Evolutionary conservation across 1,140 invertebrate species (phyloP), one percentile per base, ranked within the genome.

Genomic region (Drosophila takahashii): DNA sequence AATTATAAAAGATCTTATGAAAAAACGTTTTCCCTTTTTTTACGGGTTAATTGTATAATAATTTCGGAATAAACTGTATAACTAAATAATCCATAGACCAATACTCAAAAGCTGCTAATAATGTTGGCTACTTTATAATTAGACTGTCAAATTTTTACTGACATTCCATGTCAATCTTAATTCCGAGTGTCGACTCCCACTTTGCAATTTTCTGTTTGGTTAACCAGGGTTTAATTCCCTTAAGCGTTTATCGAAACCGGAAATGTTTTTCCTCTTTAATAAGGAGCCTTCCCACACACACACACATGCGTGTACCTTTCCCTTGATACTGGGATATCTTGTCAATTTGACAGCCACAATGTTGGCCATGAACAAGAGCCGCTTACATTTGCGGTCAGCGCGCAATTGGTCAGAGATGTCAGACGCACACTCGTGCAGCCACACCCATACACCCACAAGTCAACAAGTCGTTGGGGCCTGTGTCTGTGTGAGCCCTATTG

Each of bases 351-450:
- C 48, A 58, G 65, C 66, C 64, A 54, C 60, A 54, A 27, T 54
- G 48, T 62, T 69, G 69, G 47, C 75, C 78, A 47, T 53, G 54
- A 59, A 54, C 51, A 47, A 50, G 54, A 56, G 48, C 51, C 62
- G 78, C 73, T 67, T 70, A 83, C 58, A 79, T 81, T 86, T 87
- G 81, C 53, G 81, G 81, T 71, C 32, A 62, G 74, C 51, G 48
- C 45, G 42, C 73, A 74, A 81, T 67, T 75, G 83, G 69, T 75
- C 60, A 62, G 74, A 86, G 45, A 74, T 78, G 81, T 86, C 81
- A 78, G 57, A 51, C 18, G n/a, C 37, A 37, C 39, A 26, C 32
- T 26, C 39, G 13, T 22, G 32, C 36, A 36, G 29, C 37, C 36
- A 37, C 39, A 64, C 58, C 54, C 45, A 67, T 9, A 45, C 41